phyloP scores from a whole-genome alignment of 2,113 vertebrate genomes.

The Dasypus novemcinctus region DNA sequence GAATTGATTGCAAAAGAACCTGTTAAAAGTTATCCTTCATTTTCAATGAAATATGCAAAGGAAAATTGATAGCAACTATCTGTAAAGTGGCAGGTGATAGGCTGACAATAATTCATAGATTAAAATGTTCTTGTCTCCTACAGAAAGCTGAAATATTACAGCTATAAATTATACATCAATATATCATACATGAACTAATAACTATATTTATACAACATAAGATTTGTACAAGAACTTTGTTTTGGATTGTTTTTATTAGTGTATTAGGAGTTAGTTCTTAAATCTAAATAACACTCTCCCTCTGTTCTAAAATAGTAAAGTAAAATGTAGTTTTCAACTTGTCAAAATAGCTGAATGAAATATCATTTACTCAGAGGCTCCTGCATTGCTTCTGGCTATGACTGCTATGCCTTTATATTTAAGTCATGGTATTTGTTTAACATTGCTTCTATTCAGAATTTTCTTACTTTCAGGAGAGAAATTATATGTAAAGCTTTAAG shows the following conservation, averaged over 20 bases:
- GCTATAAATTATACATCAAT: conserved; percentile 21
- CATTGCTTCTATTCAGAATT: neutral
- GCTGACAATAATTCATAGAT: neutral
- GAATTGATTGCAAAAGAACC: neutral
- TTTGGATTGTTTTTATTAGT: neutral
- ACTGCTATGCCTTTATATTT: neutral
- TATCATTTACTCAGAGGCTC: neutral
- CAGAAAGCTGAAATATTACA: conserved; percentile 46
- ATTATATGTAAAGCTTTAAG: neutral
- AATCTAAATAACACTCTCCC: neutral
- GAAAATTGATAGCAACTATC: conserved; percentile 46
- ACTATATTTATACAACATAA: conserved; percentile 21
- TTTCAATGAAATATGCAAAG: neutral
- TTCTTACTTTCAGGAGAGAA: neutral
- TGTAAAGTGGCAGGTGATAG: conserved; percentile 9
- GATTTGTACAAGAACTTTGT: neutral
- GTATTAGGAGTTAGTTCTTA: neutral
- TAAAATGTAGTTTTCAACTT: neutral
- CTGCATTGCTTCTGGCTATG: neutral
- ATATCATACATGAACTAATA: conserved; percentile 47
- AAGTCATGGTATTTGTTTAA: neutral
- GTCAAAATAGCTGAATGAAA: neutral
- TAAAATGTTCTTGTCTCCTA: neutral
- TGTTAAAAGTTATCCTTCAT: conserved; percentile 10
- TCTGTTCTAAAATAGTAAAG: neutral